Percentiles rank a stretch among this genome's conserved stretches.
Conservation (phyloP, 1,140 invertebrate species). For the Drosophila navojoa region DNA sequence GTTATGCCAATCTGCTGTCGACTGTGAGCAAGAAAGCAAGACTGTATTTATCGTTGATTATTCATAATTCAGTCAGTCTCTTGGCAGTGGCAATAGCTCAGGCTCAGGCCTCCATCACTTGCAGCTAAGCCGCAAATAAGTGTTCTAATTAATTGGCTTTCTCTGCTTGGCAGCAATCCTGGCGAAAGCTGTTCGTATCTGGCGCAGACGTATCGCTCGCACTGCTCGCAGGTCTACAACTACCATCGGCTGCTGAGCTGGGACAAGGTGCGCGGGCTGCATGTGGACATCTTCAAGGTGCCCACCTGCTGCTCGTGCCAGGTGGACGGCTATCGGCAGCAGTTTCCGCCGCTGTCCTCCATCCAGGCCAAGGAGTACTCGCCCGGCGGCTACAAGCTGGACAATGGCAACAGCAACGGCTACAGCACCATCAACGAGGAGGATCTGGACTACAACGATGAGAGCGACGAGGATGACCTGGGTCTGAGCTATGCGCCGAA, state of each 20-base stretch:
- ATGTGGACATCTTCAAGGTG: constrained; percentile 95
- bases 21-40: neutral
- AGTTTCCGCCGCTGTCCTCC: constrained; percentile 85
- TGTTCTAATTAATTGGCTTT: constrained; percentile 18
- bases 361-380: constrained; percentile 74
- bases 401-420: constrained; percentile 51
- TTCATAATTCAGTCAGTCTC: neutral
- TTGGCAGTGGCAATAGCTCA: neutral
- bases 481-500: constrained; percentile 53
- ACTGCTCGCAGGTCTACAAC: constrained; percentile 93
- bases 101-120: neutral
- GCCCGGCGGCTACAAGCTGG: constrained; percentile 31
- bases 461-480: constrained; percentile 75
- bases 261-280: constrained; percentile 91
- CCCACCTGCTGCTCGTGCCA: constrained; percentile 94
- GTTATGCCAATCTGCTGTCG: neutral
- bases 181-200: constrained; percentile 91
- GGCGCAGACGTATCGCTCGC: constrained; percentile 91
- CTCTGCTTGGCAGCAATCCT: constrained; percentile 87
- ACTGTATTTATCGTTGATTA: neutral
- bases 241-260: constrained; percentile 94
- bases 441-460: constrained; percentile 75
- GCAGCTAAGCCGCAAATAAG: neutral
- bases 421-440: constrained; percentile 77
- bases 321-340: constrained; percentile 89